phyloP scores from a whole-genome alignment of 2,113 vertebrate genomes.

The Tachysurus fulvidraco region DNA sequence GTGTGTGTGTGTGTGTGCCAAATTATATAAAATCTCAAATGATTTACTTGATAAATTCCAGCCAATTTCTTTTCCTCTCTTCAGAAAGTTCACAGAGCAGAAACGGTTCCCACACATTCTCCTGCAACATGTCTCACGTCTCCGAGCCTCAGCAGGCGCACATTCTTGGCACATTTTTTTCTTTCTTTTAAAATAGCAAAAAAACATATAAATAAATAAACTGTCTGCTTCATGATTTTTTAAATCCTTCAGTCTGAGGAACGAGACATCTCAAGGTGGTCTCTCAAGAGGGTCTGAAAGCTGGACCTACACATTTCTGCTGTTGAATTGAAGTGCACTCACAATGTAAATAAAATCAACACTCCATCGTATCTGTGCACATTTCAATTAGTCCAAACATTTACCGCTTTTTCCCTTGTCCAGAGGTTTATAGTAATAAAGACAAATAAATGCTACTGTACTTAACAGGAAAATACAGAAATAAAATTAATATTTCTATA shows the following conservation, averaged over 20 bases:
- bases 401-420: no score
- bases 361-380: no score
- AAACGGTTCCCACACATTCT: not conserved
- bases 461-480: no score
- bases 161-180: not conserved
- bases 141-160: not conserved
- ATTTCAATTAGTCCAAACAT: no score
- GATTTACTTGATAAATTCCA: not conserved
- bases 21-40: not conserved
- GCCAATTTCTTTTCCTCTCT: not conserved
- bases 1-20: not conserved
- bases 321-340: not conserved
- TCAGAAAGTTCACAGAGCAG: not conserved
- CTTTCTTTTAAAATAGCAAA: not conserved
- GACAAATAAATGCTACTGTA: no score
- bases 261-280: not conserved
- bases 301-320: not conserved
- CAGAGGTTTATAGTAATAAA: no score
- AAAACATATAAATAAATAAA: slow-evolving; percentile 2
- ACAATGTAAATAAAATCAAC: not conserved
- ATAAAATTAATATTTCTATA: no score
- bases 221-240: not conserved
- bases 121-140: not conserved
- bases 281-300: not conserved
- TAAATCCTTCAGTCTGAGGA: not conserved